Conservation (phyloP, 2,113 vertebrate genomes). For the Takifugu flavidus region DNA sequence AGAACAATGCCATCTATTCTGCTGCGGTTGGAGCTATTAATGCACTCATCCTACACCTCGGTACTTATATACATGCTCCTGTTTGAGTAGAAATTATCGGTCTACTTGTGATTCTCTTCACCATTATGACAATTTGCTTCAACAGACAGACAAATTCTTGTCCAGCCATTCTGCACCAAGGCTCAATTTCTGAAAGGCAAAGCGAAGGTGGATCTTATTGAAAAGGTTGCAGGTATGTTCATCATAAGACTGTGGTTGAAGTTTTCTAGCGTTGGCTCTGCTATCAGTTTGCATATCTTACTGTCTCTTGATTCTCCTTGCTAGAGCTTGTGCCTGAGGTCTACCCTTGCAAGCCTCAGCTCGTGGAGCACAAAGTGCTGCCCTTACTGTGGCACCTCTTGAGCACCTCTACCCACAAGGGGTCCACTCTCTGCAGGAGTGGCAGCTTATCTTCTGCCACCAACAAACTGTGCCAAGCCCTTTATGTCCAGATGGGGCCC, state of each 20-base stretch:
- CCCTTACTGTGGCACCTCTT: constrained; percentile 88
- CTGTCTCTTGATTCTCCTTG: not conserved
- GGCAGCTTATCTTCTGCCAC: constrained; percentile 80
- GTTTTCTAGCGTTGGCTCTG: not conserved
- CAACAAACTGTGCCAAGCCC: constrained; percentile 78
- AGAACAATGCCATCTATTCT: constrained; percentile 84
- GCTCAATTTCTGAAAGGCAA: constrained; percentile 91
- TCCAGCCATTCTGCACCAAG: constrained; percentile 92
- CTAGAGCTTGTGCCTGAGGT: constrained; percentile 83
- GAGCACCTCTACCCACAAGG: constrained; percentile 77
- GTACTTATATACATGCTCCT: constrained; percentile 54
- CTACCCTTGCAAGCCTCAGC: constrained; percentile 84
- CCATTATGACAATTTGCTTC: constrained; percentile 13
- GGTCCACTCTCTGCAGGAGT: constrained; percentile 77
- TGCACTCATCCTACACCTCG: constrained; percentile 81
- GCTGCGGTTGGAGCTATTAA: constrained; percentile 83
- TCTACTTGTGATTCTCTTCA: constrained; percentile 2
- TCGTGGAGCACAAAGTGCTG: constrained; percentile 86
- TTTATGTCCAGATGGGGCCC: constrained; percentile 83
- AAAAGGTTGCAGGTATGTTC: constrained; percentile 88
- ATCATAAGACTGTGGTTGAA: not conserved
- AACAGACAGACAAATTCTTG: constrained; percentile 86
- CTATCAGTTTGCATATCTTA: not conserved
- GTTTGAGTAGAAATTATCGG: not conserved
- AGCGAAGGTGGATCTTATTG: constrained; percentile 90